Conservation (phyloP, 1,140 invertebrate genomes). For the Lepidurus arcticus region DNA sequence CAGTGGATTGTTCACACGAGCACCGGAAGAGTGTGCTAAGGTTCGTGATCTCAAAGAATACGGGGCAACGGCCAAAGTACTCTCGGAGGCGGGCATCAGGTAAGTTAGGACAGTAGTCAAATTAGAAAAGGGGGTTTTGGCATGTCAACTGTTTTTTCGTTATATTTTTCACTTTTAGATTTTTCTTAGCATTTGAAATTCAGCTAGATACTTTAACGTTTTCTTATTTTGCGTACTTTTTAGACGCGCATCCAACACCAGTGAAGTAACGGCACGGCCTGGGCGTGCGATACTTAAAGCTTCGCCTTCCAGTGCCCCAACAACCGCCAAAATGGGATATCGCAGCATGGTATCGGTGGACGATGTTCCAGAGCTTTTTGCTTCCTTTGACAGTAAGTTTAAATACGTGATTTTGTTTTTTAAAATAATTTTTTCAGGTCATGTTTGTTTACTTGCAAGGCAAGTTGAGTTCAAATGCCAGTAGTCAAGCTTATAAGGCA, state of each 20-base stretch:
- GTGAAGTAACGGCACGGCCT: neutral
- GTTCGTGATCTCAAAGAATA: conserved; percentile 11
- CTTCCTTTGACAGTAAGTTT: conserved; percentile 86
- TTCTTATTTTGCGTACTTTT: neutral
- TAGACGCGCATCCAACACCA: neutral
- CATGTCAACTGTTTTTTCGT: no score
- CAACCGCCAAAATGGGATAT: conserved; percentile 69
- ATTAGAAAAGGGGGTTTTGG: no score
- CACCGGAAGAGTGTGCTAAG: conserved; percentile 34
- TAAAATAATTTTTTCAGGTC: no score
- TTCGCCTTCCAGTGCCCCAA: conserved; percentile 42
- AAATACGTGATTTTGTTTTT: neutral
- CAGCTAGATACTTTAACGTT: no score
- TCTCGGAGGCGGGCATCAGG: neutral
- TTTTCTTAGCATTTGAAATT: no score
- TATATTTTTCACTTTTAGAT: no score
- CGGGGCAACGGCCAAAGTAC: conserved; percentile 4
- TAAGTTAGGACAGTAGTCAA: neutral
- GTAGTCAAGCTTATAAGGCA: no score
- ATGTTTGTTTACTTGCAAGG: no score
- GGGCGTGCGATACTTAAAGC: neutral
- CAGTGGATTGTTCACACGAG: conserved; percentile 46
- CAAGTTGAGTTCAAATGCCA: no score
- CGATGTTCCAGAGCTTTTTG: conserved; percentile 89
- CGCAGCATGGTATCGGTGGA: conserved; percentile 88